phyloP scores from a whole-genome alignment of 2,888 invertebrate species.

The Cataglyphis altisquamis region DNA sequence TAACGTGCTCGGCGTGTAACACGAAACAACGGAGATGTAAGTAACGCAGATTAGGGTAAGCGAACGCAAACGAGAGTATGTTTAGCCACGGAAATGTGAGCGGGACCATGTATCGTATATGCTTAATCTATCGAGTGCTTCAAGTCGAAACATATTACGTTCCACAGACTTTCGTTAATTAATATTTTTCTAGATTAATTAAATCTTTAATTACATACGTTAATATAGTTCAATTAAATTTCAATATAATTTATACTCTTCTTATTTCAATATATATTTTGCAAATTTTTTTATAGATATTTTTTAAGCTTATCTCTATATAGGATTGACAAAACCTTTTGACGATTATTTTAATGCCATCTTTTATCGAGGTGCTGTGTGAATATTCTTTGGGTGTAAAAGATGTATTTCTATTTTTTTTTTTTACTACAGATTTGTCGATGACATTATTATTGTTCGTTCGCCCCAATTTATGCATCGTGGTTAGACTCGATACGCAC shows the following conservation, averaged over 20 bases:
- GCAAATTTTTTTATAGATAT: neutral
- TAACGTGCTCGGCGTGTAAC: neutral
- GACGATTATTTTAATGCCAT: neutral
- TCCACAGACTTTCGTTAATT: neutral
- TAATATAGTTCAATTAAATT: neutral
- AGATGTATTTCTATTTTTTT: neutral
- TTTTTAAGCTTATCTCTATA: neutral
- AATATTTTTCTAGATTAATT: neutral
- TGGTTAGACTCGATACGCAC: conserved; percentile 65
- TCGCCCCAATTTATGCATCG: conserved; percentile 11
- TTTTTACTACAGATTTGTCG: neutral
- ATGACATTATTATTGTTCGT: conserved; percentile 32
- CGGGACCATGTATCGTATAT: neutral
- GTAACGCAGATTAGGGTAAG: conserved; percentile 28
- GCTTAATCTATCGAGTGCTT: conserved; percentile 26
- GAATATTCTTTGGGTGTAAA: conserved; percentile 34
- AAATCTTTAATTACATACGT: neutral
- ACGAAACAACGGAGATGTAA: conserved; percentile 42
- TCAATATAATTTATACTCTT: neutral
- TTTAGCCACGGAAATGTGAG: conserved; percentile 15
- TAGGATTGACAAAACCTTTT: neutral
- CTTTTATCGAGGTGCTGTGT: neutral
- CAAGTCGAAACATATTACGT: neutral
- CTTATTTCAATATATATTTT: neutral
- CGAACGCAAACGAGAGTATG: neutral